Evolutionary conservation across 2,113 vertebrate species (phyloP), one percentile per base, ranked within the genome.

Genomic region (Turdus rufiventris): DNA sequence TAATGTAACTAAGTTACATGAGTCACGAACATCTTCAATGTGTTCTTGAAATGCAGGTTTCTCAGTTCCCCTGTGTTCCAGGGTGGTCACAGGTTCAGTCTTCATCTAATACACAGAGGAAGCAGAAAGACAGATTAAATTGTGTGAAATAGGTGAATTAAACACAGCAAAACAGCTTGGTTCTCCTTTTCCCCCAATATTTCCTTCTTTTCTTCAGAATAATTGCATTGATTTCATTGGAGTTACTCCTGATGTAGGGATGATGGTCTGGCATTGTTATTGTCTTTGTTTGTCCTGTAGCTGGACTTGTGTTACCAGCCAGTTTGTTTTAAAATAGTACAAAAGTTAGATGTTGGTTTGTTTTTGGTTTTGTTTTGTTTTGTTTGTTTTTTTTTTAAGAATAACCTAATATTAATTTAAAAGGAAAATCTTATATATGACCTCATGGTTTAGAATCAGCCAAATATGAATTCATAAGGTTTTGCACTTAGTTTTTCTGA

Each of bases 401-500:
- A 81, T 60, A 75, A 36, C 1, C 4, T n/a, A 47, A 33, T 51
- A 56, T 33, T 14, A 1, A 54, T 75, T 42, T 57, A 29, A 75
- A 94, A 89, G 14, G 65, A 84, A 82, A 84, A 60, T 25, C 10
- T 60, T 40, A 21, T 1, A 0, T 33, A 33, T 54, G 38, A 18
- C 28, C 8, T 93, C 14, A 15, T 72, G n/a, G 54, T 45, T 94
- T 86, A 63, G 11, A 45, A 25, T 58, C 42, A 85, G 14, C 13
- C 66, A 70, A 43, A 78, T 10, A 17, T 62, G 77, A 94, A 58
- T 71, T 36, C 3, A 3, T 47, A 53, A 67, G 34, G 14, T 60
- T 89, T 89, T 78, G 29, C 19, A 51, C 29, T 89, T 68, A 65
- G 17, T 62, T 94, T 85, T 85, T 43, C 24, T 70, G 58, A n/a